Conservation (phyloP, 2,113 vertebrate species). For the Drymodes brunneopygia region DNA sequence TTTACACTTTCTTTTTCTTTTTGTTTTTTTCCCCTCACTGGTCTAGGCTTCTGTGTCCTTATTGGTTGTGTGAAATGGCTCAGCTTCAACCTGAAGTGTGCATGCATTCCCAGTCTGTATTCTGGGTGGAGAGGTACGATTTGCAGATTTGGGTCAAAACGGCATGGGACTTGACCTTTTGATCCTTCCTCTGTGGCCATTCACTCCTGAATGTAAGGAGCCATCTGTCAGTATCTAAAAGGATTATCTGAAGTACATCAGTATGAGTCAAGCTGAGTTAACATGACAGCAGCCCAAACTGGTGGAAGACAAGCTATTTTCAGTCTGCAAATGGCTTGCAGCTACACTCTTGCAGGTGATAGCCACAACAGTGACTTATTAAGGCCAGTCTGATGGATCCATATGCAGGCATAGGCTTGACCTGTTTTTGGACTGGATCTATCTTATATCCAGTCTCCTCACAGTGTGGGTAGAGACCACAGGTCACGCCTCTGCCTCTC, state of each 20-base stretch:
- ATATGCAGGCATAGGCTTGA: background rate
- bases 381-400: background rate
- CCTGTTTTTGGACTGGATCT: background rate
- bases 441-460: background rate
- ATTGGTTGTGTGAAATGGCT: background rate
- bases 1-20: background rate
- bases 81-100: background rate
- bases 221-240: background rate
- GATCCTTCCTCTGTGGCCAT: background rate
- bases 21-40: rapidly evolving
- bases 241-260: background rate
- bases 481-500: background rate
- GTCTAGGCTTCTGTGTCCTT: background rate
- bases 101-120: background rate
- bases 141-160: background rate
- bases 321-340: background rate
- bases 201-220: background rate
- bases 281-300: background rate
- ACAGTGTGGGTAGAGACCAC: background rate
- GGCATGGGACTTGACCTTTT: background rate
- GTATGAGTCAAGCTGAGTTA: background rate
- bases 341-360: background rate
- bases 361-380: background rate
- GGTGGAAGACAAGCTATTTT: background rate
- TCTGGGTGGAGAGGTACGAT: background rate